Conservation (phyloP, 2,888 invertebrate species). For the Pandemis heparana region DNA sequence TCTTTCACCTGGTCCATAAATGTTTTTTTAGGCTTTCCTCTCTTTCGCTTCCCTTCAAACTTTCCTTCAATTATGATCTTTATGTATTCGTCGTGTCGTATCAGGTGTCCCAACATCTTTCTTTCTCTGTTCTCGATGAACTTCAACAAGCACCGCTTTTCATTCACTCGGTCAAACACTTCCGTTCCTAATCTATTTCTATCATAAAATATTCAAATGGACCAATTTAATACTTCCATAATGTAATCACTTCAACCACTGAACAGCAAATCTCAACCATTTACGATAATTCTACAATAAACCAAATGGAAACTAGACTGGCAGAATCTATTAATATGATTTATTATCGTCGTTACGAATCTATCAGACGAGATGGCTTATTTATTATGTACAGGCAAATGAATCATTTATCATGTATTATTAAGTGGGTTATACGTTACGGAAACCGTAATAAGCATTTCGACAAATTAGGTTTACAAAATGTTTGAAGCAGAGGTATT, state of each 20-base stretch:
- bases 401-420: not conserved
- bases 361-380: conserved; percentile 16
- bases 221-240: not conserved
- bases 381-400: conserved; percentile 14
- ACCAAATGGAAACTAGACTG: conserved; percentile 13
- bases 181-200: no score
- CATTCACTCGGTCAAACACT: no score
- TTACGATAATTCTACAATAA: conserved; percentile 2
- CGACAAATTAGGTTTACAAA: not conserved
- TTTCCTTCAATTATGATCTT: no score
- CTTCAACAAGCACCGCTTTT: no score
- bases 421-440: not conserved
- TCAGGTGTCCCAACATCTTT: no score
- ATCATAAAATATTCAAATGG: not conserved
- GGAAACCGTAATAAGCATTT: not conserved
- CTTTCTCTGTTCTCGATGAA: no score
- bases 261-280: not conserved
- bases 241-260: not conserved
- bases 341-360: not conserved
- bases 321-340: conserved; percentile 15
- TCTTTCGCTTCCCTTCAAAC: no score
- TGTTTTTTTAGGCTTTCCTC: no score
- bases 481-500: not conserved
- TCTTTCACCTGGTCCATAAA: no score
- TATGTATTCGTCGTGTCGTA: no score